Evolutionary conservation across 2,797 vertebrate species (phyloP).

Genomic region (Molossus molossus): DNA sequence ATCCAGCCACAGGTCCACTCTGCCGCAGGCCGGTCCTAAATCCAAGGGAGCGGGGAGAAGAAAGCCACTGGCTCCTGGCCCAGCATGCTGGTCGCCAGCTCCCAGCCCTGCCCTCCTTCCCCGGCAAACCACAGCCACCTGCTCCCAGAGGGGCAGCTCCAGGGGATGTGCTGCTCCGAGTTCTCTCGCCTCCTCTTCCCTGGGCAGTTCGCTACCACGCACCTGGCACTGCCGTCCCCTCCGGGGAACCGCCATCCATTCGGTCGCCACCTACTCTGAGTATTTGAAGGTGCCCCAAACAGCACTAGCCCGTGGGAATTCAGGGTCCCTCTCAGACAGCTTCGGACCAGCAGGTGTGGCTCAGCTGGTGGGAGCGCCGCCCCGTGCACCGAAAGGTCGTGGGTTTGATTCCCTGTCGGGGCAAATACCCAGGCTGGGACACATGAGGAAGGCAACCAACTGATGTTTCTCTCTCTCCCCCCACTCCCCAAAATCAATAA

Average conservation of each 20-base stretch:
- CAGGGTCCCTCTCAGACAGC: neutral
- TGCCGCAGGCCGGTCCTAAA: neutral
- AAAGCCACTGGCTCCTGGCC: neutral
- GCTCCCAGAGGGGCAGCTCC: neutral
- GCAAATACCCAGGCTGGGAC: neutral
- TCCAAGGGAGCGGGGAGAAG: neutral
- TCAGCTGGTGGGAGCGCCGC: neutral
- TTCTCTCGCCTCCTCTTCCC: too few species aligned
- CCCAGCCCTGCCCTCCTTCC: neutral
- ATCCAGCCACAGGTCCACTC: neutral
- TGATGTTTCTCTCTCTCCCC: neutral
- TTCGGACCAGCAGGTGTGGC: neutral
- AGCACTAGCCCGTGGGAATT: too few species aligned
- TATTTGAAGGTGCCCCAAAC: neutral
- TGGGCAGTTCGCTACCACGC: neutral
- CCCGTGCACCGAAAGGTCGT: neutral
- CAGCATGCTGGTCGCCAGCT: neutral
- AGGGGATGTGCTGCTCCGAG: fast-evolving
- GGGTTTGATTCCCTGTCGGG: neutral
- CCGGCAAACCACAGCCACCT: neutral
- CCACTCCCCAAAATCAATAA: neutral
- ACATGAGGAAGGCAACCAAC: neutral
- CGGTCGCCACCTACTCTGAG: neutral
- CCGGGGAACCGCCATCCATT: neutral
- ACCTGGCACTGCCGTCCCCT: neutral